phyloP scores from a whole-genome alignment of 2,797 vertebrate genomes.

The Eremophila alpestris region DNA sequence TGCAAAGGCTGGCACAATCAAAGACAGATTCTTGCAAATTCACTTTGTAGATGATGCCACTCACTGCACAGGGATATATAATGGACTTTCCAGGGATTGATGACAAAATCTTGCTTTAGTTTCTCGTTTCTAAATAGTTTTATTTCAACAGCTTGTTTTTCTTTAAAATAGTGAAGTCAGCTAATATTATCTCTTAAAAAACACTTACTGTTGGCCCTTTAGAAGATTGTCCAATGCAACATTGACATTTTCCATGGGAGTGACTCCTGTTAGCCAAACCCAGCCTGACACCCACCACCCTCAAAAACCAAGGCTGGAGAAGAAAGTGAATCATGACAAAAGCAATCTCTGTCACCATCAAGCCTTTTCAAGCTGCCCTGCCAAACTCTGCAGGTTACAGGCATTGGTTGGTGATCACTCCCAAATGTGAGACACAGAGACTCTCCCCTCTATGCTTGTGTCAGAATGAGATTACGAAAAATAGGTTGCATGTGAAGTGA shows the following conservation, averaged over 20 bases:
- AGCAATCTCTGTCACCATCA: neutral
- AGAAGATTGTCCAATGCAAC: neutral
- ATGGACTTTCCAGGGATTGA: neutral
- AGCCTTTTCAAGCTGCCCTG: neutral
- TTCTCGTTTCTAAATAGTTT: neutral
- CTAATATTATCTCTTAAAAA: neutral
- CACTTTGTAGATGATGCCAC: neutral
- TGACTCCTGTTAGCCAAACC: neutral
- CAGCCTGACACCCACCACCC: neutral
- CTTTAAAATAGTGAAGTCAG: neutral
- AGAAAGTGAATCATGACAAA: neutral
- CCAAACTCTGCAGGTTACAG: neutral
- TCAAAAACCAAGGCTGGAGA: neutral
- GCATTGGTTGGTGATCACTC: neutral
- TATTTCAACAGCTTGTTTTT: neutral
- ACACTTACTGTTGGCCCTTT: neutral
- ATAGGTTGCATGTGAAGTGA: neutral
- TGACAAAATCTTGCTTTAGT: neutral
- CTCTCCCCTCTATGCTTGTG: neutral
- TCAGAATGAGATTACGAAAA: neutral
- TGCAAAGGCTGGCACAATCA: neutral
- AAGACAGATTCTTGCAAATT: neutral
- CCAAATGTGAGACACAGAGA: neutral
- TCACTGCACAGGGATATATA: neutral
- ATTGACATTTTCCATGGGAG: neutral